Evolutionary conservation across 1,140 invertebrate species (phyloP).

Genomic region (Nymphalis io): DNA sequence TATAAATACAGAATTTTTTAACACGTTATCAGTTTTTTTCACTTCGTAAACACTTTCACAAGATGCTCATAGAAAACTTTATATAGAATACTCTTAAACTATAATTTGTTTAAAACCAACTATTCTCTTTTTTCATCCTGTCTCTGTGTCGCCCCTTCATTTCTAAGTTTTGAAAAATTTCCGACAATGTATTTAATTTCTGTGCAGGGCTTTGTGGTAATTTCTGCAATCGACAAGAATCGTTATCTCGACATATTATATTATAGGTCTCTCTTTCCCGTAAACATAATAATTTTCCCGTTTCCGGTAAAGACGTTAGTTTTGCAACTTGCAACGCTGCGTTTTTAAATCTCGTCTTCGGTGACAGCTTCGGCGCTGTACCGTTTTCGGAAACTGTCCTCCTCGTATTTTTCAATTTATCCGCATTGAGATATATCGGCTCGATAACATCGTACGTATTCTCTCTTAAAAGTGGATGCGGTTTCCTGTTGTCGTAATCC

Average conservation of each 20-base stretch:
- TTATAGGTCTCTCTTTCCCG: slow-evolving; percentile 59
- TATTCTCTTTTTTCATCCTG: slow-evolving; percentile 74
- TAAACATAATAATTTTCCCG: slow-evolving; percentile 67
- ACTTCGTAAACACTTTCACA: slow-evolving; percentile 31
- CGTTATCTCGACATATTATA: slow-evolving; percentile 44
- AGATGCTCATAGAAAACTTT: slow-evolving; percentile 40
- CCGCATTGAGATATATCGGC: slow-evolving; percentile 58
- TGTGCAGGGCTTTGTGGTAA: slow-evolving; percentile 60
- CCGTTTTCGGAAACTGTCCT: slow-evolving; percentile 31
- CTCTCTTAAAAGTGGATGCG: slow-evolving; percentile 64
- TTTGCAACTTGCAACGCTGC: slow-evolving; percentile 69
- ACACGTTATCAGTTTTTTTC: slow-evolving; percentile 45
- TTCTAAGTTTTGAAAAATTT: slow-evolving; percentile 71
- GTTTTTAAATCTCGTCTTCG: slow-evolving; percentile 71
- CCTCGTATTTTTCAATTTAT: slow-evolving; percentile 49
- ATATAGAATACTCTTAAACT: slow-evolving; percentile 34
- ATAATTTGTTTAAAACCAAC: slow-evolving; percentile 63
- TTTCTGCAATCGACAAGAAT: slow-evolving; percentile 57
- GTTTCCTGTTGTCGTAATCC: slow-evolving; percentile 49
- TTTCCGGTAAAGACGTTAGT: slow-evolving; percentile 62
- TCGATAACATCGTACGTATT: slow-evolving; percentile 75
- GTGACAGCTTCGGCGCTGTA: slow-evolving; percentile 49
- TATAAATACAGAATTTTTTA: slow-evolving; percentile 41
- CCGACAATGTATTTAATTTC: slow-evolving; percentile 64
- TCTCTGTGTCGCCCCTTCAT: slow-evolving; percentile 66